Evolutionary conservation across 1,140 invertebrate genomes (phyloP).

Genomic region (Macrostomum lignano): DNA sequence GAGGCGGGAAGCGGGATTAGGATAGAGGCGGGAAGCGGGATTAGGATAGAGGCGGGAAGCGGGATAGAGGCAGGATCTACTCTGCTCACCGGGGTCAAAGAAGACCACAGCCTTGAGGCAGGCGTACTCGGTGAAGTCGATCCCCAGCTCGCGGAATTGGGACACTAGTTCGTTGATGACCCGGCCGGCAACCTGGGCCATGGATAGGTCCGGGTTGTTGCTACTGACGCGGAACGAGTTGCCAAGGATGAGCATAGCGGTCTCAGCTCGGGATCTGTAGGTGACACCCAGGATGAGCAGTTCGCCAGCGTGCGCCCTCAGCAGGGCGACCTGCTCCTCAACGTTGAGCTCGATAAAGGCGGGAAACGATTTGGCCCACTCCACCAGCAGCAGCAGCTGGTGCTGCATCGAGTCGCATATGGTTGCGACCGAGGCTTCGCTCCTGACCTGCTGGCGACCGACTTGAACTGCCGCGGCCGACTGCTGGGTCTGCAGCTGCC

Average conservation of each 20-base stretch:
- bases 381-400: constrained; percentile 69
- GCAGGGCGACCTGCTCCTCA: constrained; percentile 65
- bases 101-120: constrained; percentile 88
- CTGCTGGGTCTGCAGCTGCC: no score
- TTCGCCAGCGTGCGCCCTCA: constrained; percentile 76
- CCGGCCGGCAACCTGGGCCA: constrained; percentile 29
- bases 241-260: constrained; percentile 58
- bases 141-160: constrained; percentile 62
- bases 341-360: constrained; percentile 69
- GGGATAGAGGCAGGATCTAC: constrained; percentile 3
- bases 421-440: constrained; percentile 59
- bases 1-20: no score
- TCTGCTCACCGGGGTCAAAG: constrained; percentile 47
- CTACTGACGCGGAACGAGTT: constrained; percentile 61
- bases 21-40: no score
- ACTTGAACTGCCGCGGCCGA: no score
- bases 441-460: no score
- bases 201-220: constrained; percentile 15
- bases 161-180: constrained; percentile 78
- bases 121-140: constrained; percentile 82
- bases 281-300: constrained; percentile 68
- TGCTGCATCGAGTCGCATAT: constrained; percentile 92
- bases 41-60: no score
- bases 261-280: constrained; percentile 56
- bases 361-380: constrained; percentile 93